Evolutionary conservation across 2,888 invertebrate species (phyloP).

Genomic region (Amblyjoppa fuscipennis): DNA sequence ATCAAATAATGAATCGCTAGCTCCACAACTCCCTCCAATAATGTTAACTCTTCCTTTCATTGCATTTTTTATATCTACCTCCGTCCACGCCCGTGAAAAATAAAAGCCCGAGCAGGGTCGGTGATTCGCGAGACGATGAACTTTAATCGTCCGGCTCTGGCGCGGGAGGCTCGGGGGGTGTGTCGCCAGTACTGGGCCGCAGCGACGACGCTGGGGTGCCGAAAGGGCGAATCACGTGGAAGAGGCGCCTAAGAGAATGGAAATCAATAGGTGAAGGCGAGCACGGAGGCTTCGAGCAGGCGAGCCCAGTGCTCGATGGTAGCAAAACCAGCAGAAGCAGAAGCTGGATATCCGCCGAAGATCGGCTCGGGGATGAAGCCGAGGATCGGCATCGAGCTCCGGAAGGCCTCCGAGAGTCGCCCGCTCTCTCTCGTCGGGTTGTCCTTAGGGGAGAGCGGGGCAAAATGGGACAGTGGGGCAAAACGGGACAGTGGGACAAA

Average conservation of each 20-base stretch:
- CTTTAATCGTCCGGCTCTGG: slow-evolving; percentile 50
- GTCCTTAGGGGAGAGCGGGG: background rate
- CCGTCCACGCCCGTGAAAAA: background rate
- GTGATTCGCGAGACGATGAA: slow-evolving; percentile 56
- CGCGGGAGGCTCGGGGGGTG: slow-evolving; percentile 17
- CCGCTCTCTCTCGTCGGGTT: background rate
- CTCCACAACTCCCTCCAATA: too few species aligned
- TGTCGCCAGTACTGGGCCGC: slow-evolving; percentile 39
- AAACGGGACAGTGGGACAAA: too few species aligned
- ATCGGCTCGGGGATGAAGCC: slow-evolving; percentile 72
- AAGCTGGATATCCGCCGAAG: slow-evolving; percentile 28
- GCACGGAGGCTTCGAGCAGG: slow-evolving; percentile 31
- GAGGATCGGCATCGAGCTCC: slow-evolving; percentile 72
- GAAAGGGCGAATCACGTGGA: slow-evolving; percentile 79
- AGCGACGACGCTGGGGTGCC: slow-evolving; percentile 66
- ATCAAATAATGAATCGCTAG: too few species aligned
- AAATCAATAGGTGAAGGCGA: slow-evolving; percentile 84
- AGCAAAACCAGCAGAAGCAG: slow-evolving; percentile 71
- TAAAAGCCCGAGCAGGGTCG: slow-evolving; percentile 7
- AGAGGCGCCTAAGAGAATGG: slow-evolving; percentile 81
- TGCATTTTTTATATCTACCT: background rate
- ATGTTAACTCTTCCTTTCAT: background rate
- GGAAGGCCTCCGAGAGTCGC: slow-evolving; percentile 79
- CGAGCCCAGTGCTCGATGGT: slow-evolving; percentile 15
- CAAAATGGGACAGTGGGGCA: too few species aligned